Base-by-base conservation (phyloP, 2,113 vertebrate genomes). In the Pleuronectes platessa region DNA sequence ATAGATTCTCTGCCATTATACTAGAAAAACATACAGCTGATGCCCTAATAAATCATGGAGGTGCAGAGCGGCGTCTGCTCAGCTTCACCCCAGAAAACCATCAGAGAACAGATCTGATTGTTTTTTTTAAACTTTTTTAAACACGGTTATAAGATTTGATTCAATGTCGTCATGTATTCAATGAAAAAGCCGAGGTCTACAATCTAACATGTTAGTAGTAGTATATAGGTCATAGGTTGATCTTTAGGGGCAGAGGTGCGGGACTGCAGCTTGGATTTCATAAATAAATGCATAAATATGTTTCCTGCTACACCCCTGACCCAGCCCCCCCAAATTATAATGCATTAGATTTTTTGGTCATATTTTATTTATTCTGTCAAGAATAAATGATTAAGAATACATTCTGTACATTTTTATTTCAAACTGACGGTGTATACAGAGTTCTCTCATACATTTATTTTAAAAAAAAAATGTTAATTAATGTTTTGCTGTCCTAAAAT, bases 1-100 rank as follows among this genome's bases (percentile, higher is more conserved):
- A 90, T 86, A 70, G 76, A 90, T 83, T 75, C 63, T 45, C 78
- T 65, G 68, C 68, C 79, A 74, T 86, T 81, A 68, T 58, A 23
- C 73, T 84, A 59, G 26, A 47, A 85, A 87, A 90, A 90, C 82
- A 87, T 7, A 7, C 70, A 71, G 61, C 65, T 74, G 81, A 81
- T 75, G 60, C 26, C 7, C 75, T 64, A 72, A 82, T 85, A 87
- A 88, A 83, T 86, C 86, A 90, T 37, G 64, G 14, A 42, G 13
- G 42, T 14, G 75, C 71, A 74, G 11, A 66, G 68, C 65, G 0
- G 64, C 10, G 65, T n/a, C 86, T 88, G 82, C 35, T 87, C 73
- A 61, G 64, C 37, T 53, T 88, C 82, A 74, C 1, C 10, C 61
- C 17, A 11, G 26, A 47, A 72, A 67, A 70, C 20, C 70, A 26